Conservation (phyloP, 2,888 invertebrate genomes). For the Tachystola acroxantha region DNA sequence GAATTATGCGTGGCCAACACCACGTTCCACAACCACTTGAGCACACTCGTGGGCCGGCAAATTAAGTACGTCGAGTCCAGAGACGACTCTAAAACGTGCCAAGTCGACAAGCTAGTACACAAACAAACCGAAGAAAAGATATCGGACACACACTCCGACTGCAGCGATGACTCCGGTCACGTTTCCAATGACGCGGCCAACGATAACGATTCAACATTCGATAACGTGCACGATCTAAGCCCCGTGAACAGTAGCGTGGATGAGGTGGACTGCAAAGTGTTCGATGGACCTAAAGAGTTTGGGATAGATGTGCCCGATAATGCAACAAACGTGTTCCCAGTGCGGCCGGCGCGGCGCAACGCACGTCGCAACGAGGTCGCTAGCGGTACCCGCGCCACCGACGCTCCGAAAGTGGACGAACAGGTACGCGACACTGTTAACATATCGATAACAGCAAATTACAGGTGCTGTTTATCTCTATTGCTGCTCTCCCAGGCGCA, state of each 20-base stretch:
- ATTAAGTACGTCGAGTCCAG: slow-evolving; percentile 63
- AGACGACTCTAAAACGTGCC: slow-evolving; percentile 60
- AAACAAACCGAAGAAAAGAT: slow-evolving; percentile 70
- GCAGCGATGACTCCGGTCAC: slow-evolving; percentile 90
- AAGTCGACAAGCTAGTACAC: slow-evolving; percentile 52
- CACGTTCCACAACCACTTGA: slow-evolving; percentile 70
- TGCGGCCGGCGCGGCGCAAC: slow-evolving; percentile 65
- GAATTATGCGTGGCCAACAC: slow-evolving; percentile 69
- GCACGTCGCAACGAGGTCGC: slow-evolving; percentile 72
- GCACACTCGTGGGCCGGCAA: slow-evolving; percentile 73
- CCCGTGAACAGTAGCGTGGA: slow-evolving; percentile 40
- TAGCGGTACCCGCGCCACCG: slow-evolving; percentile 72
- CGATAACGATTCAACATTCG: slow-evolving; percentile 77
- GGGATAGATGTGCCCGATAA: slow-evolving; percentile 58
- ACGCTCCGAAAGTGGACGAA: slow-evolving; percentile 74
- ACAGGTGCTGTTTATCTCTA: slow-evolving; percentile 51
- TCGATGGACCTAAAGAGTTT: slow-evolving; percentile 56
- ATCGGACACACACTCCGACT: slow-evolving; percentile 81
- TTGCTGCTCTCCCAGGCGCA: slow-evolving; percentile 25
- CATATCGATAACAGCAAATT: slow-evolving; percentile 69
- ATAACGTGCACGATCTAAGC: slow-evolving; percentile 50
- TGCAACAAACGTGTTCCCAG: slow-evolving; percentile 62
- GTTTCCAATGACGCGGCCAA: slow-evolving; percentile 89
- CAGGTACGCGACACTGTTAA: slow-evolving; percentile 71
- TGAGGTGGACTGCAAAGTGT: slow-evolving; percentile 61